These are phyloP conservation scores for Crepidodera aurea DNA, from an alignment of 2,888 invertebrate genomes.

Conservation along the genomic window DNA sequence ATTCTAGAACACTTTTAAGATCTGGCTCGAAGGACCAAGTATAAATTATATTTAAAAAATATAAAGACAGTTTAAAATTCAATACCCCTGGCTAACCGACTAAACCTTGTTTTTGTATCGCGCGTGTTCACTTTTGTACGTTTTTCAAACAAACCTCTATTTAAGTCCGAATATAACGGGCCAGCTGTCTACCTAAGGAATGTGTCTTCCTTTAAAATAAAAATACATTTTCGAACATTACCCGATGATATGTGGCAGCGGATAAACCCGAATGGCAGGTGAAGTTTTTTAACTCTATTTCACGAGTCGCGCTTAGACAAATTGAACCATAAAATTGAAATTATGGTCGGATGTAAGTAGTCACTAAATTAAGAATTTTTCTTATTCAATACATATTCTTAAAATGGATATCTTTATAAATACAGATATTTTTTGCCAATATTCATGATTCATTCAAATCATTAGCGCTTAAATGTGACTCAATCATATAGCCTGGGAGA, in stretches of 20 bases:
- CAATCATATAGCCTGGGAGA: no score
- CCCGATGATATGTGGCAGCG: slow-evolving; percentile 27
- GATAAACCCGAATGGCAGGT: slow-evolving; percentile 11
- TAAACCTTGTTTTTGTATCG: slow-evolving; percentile 1
- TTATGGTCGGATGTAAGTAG: slow-evolving; percentile 6
- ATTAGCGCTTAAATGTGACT: no score
- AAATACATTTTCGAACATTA: slow-evolving; percentile 34
- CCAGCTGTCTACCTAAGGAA: slow-evolving; percentile 30
- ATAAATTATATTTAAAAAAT: no score
- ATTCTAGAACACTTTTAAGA: no score
- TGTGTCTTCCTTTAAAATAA: slow-evolving; percentile 32
- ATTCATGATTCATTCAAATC: no score
- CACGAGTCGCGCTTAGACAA: neutral
- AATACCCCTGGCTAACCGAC: neutral
- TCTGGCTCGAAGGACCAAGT: no score
- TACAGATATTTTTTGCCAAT: no score
- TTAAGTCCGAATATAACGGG: slow-evolving; percentile 29
- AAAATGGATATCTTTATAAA: no score
- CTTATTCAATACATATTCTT: no score
- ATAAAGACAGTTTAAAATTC: no score
- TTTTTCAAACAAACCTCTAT: slow-evolving; percentile 30
- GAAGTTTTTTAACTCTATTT: neutral
- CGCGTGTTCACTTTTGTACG: slow-evolving; percentile 6
- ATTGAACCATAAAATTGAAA: slow-evolving; percentile 9
- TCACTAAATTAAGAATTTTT: no score